phyloP scores from a whole-genome alignment of 2,888 invertebrate species.

The Sipha maydis region DNA sequence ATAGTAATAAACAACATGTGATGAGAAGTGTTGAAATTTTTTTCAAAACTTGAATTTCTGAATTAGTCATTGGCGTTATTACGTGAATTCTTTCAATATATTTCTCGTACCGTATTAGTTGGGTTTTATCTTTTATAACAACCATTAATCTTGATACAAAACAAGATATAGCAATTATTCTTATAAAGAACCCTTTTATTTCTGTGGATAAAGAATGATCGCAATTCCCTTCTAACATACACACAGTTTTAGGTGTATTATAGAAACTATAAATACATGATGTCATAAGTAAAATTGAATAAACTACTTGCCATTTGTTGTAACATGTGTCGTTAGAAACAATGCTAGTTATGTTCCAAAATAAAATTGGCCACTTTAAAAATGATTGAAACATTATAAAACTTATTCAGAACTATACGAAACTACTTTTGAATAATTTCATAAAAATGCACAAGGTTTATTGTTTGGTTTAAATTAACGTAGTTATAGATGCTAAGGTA shows the following conservation, averaged over 20 bases:
- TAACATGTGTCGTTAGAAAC: background rate
- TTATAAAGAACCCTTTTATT: slow-evolving; percentile 11
- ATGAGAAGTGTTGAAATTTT: background rate
- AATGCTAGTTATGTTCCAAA: slow-evolving; percentile 6
- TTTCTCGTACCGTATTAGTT: background rate
- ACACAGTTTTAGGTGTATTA: background rate
- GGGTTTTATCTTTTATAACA: background rate
- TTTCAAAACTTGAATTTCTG: background rate
- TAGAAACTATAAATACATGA: slow-evolving; percentile 8
- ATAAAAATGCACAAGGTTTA: background rate
- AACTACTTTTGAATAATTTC: background rate
- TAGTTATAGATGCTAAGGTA: background rate
- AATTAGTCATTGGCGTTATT: background rate
- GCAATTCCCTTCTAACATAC: background rate
- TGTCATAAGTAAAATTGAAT: background rate
- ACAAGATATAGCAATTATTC: background rate
- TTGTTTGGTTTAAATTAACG: background rate
- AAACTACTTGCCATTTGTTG: background rate
- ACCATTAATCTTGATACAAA: slow-evolving; percentile 4
- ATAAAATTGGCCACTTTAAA: background rate
- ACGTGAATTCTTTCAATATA: background rate
- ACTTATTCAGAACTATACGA: background rate
- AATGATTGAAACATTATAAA: background rate
- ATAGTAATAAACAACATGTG: background rate
- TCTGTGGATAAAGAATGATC: background rate